Evolutionary conservation across 37 sponge, comb jelly and placozoan species (phyloP).

Genomic region (Sycon ciliatum): DNA sequence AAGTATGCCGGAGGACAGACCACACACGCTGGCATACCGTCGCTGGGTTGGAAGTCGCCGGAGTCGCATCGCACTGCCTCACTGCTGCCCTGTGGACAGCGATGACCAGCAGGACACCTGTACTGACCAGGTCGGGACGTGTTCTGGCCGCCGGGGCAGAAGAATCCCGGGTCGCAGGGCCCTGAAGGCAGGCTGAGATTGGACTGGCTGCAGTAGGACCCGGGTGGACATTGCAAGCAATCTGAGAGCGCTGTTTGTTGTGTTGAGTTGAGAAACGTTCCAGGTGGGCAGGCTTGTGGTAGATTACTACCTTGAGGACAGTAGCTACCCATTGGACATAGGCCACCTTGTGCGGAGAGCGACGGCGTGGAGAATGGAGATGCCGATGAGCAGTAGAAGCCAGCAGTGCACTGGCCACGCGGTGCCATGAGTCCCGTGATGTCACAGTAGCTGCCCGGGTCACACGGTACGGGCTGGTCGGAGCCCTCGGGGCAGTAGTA

Average conservation of each 20-base stretch:
- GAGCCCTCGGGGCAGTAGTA: slow-evolving; percentile 37
- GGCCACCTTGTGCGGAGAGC: neutral
- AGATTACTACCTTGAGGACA: slow-evolving; percentile 18
- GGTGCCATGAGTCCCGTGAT: neutral
- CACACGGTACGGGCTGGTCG: slow-evolving; percentile 13
- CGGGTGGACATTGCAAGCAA: slow-evolving; percentile 26
- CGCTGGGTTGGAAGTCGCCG: slow-evolving; percentile 13
- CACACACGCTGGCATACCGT: slow-evolving; percentile 12
- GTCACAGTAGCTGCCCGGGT: neutral
- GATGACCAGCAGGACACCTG: neutral
- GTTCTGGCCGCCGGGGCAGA: slow-evolving; percentile 20
- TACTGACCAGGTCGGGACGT: neutral
- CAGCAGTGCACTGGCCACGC: slow-evolving; percentile 27
- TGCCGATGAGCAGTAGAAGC: slow-evolving; percentile 24
- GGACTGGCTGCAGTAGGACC: slow-evolving; percentile 21
- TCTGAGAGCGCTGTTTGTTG: neutral
- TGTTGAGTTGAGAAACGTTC: neutral
- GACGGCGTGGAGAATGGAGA: neutral
- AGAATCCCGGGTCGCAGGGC: slow-evolving; percentile 22
- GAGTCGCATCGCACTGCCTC: neutral
- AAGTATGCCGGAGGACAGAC: slow-evolving; percentile 31
- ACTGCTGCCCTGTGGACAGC: neutral
- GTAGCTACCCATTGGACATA: slow-evolving; percentile 15
- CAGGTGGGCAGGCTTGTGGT: slow-evolving; percentile 13
- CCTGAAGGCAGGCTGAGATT: slow-evolving; percentile 22